Conservation (phyloP, 1,140 invertebrate species). For the Philaenus spumarius region DNA sequence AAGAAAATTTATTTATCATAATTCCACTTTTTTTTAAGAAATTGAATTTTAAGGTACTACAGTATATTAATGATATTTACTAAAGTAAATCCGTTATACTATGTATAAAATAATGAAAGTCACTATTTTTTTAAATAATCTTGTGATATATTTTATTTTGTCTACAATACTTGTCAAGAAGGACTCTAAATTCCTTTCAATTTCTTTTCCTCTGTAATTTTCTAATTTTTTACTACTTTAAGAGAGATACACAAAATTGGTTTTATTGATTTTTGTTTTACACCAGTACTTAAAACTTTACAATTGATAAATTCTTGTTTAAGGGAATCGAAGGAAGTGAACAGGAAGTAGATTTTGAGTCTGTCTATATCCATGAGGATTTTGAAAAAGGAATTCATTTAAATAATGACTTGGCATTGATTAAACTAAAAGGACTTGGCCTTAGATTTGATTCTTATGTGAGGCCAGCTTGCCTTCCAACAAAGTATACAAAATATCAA, state of each 20-base stretch:
- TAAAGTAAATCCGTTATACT: too few relatives aligned
- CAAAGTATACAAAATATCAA: slow-evolving; percentile 43
- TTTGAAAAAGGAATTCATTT: slow-evolving; percentile 56
- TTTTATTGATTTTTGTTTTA: slow-evolving; percentile 10
- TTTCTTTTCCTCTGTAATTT: too few relatives aligned
- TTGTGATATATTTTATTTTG: too few relatives aligned
- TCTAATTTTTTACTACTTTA: background rate
- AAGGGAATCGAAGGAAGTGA: slow-evolving; percentile 55
- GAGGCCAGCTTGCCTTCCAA: slow-evolving; percentile 67
- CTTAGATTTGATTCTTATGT: slow-evolving; percentile 59
- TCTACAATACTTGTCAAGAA: too few relatives aligned
- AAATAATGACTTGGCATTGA: slow-evolving; percentile 68
- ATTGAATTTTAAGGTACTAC: too few relatives aligned
- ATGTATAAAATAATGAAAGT: too few relatives aligned
- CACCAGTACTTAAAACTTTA: too few relatives aligned
- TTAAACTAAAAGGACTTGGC: slow-evolving; percentile 56
- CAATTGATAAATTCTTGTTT: slow-evolving; percentile 3
- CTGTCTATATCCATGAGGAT: slow-evolving; percentile 57
- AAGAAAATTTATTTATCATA: too few relatives aligned
- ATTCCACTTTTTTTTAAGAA: too few relatives aligned
- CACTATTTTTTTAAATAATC: too few relatives aligned
- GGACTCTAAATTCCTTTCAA: too few relatives aligned
- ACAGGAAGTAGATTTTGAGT: slow-evolving; percentile 57
- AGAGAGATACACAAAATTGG: background rate
- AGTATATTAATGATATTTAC: too few relatives aligned